phyloP scores from a whole-genome alignment of 2,888 invertebrate genomes.

The Ennomos quercinarius region DNA sequence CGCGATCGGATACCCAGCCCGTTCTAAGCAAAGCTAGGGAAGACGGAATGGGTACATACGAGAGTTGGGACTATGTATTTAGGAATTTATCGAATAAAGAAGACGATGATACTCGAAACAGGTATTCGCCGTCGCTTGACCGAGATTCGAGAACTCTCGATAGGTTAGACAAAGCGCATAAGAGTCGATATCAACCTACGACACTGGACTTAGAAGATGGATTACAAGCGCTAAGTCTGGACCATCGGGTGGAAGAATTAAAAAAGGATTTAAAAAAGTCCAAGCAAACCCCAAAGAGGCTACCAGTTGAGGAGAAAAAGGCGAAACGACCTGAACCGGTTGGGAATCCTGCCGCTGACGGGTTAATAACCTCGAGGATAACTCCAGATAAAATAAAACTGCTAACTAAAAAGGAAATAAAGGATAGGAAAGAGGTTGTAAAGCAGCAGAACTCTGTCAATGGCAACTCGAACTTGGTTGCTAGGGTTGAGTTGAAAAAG shows the following conservation, averaged over 20 bases:
- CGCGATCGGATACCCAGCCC: constrained; percentile 80
- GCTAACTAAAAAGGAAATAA: constrained; percentile 73
- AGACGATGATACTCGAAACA: constrained; percentile 87
- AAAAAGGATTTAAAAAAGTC: constrained; percentile 73
- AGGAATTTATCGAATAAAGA: constrained; percentile 91
- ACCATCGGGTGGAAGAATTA: constrained; percentile 80
- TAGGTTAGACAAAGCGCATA: constrained; percentile 73
- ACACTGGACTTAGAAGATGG: constrained; percentile 85
- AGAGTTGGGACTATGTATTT: constrained; percentile 93
- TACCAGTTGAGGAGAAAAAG: constrained; percentile 63
- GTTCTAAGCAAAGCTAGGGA: constrained; percentile 84
- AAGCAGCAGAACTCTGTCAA: constrained; percentile 72
- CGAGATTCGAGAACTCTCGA: constrained; percentile 78
- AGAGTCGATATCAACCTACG: constrained; percentile 80
- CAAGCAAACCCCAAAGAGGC: constrained; percentile 63
- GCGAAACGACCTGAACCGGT: constrained; percentile 70
- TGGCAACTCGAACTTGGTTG: constrained; percentile 48
- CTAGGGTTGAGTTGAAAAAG: constrained; percentile 63
- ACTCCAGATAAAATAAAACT: constrained; percentile 76
- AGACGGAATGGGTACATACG: constrained; percentile 88
- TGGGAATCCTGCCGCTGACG: constrained; percentile 69
- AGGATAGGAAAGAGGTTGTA: constrained; percentile 70
- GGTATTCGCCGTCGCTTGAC: constrained; percentile 84
- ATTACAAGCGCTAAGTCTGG: constrained; percentile 80
- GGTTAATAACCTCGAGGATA: constrained; percentile 63